A percentile compares a stretch with the other conserved stretches of the same genome.
These are phyloP conservation scores for Mythimna vitellina DNA, from an alignment of 2,888 invertebrate species.

Conservation along the genomic window DNA sequence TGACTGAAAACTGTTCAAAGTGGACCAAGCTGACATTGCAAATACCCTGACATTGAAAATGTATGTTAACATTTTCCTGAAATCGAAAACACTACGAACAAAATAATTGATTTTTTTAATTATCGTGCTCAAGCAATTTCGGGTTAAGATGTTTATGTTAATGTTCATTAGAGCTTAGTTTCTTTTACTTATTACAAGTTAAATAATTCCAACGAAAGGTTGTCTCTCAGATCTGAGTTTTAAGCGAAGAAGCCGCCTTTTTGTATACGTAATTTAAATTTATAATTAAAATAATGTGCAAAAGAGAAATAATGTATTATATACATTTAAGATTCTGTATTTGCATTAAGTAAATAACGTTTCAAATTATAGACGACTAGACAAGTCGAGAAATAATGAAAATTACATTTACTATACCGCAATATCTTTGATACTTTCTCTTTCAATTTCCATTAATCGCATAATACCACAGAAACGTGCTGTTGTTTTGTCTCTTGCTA, in stretches of 20 bases:
- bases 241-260: not conserved
- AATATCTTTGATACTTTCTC: constrained; percentile 40
- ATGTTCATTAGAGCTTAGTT: not conserved
- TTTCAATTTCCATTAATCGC: constrained; percentile 23
- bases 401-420: constrained; percentile 26
- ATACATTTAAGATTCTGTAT: not conserved
- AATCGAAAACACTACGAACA: no score
- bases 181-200: not conserved
- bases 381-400: constrained; percentile 10
- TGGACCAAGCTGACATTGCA: not conserved
- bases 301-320: not conserved
- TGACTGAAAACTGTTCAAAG: not conserved
- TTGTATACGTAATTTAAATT: not conserved
- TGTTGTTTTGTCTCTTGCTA: not conserved
- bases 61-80: not conserved
- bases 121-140: not conserved
- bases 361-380: not conserved
- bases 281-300: not conserved
- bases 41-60: not conserved
- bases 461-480: not conserved
- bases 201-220: not conserved
- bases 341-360: not conserved
- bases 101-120: not conserved
- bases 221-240: not conserved
- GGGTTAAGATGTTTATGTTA: not conserved